Percentiles rank a stretch among this genome's conserved stretches.
Conservation (phyloP, 1,140 invertebrate species). For the Heterodera carotae region DNA sequence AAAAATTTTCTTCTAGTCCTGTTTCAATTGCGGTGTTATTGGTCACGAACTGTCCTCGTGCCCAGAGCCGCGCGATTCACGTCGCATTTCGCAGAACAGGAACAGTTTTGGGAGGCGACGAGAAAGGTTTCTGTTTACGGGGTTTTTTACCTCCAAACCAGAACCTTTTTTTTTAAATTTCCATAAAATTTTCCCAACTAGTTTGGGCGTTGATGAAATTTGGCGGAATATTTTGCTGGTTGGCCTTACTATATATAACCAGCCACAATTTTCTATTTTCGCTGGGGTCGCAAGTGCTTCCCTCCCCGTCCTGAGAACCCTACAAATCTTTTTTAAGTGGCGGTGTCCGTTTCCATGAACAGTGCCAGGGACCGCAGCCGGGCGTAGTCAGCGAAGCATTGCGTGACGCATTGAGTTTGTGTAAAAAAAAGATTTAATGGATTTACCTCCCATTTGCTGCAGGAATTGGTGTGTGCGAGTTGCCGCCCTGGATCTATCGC, state of each 20-base stretch:
- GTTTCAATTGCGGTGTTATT: constrained; percentile 20
- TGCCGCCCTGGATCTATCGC: constrained; percentile 18
- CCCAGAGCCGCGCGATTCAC: constrained; percentile 19
- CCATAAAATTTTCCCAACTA: too few species aligned
- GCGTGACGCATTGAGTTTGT: constrained; percentile 30
- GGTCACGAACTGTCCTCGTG: constrained; percentile 13
- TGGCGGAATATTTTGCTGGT: too few species aligned
- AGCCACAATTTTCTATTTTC: neutral
- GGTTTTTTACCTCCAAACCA: neutral
- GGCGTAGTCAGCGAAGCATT: constrained; percentile 65
- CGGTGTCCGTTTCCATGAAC: constrained; percentile 20
- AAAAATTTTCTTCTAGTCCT: constrained; percentile 11
- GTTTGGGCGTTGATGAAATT: too few species aligned
- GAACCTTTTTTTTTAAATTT: too few species aligned
- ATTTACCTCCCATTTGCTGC: too few species aligned
- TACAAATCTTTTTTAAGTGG: neutral
- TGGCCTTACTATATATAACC: neutral
- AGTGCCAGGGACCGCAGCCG: neutral
- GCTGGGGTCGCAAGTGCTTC: too few species aligned
- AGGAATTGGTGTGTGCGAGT: neutral
- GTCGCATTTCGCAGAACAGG: constrained; percentile 26
- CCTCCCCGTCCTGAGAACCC: too few species aligned
- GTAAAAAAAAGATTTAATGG: neutral
- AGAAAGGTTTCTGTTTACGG: constrained; percentile 4
- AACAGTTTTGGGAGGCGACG: constrained; percentile 7